Conservation (phyloP, 2,113 vertebrate genomes). For the Macaca fascicularis region T2T-MFA8v1.1 NC_088376.1:171514001-171514500, state of each 20-base stretch:
- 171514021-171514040: not conserved
- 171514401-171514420: not conserved
- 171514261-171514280: not conserved
- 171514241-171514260: not conserved
- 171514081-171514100: not conserved
- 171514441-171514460: not conserved
- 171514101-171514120: not conserved
- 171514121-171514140: not conserved
- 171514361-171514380: conserved; percentile 28
- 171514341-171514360: not conserved
- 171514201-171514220: not conserved
- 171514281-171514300: not conserved
- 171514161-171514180: conserved; percentile 12
- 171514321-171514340: not conserved
- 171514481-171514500: not conserved
- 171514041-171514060: not conserved
- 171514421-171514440: not conserved
- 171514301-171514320: not conserved
- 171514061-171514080: not conserved
- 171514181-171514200: conserved; percentile 6
- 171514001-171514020: not conserved
- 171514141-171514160: not conserved
- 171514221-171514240: conserved; percentile 23
- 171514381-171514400: not conserved
- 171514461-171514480: not conserved